These are phyloP conservation scores for Xenentodon cancila DNA, from an alignment of 2,797 vertebrate genomes.

Conservation along the genomic window DNA sequence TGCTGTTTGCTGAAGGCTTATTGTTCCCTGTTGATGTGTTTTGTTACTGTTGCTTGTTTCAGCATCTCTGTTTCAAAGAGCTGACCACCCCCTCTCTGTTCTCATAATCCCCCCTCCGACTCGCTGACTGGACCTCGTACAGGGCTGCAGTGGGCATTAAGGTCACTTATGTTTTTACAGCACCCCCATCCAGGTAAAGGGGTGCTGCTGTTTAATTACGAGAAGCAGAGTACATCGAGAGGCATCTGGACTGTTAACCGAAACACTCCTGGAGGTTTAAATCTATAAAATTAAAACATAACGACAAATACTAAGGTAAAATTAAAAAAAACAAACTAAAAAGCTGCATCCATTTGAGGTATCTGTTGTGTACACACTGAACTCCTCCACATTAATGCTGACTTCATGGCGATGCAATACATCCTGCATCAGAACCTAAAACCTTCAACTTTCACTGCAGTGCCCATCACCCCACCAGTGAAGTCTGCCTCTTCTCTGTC, in stretches of 20 bases:
- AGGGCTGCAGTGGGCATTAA: conserved; percentile 20
- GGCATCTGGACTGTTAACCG: conserved; percentile 32
- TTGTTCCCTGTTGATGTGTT: conserved; percentile 58
- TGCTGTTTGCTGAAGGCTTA: conserved; percentile 50
- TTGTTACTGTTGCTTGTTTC: conserved; percentile 72
- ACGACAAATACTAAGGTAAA: conserved; percentile 21
- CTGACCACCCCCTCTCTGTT: conserved; percentile 54
- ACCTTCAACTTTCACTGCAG: conserved; percentile 6
- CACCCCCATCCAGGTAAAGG: conserved; percentile 32
- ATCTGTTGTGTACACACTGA: conserved; percentile 67
- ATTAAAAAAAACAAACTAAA: conserved; percentile 21
- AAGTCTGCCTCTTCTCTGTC: conserved; percentile 10
- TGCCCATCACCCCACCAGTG: background rate
- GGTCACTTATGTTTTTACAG: conserved; percentile 57
- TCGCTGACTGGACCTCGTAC: conserved; percentile 33
- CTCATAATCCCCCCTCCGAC: conserved; percentile 56
- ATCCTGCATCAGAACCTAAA: conserved; percentile 12
- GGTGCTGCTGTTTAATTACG: conserved; percentile 8
- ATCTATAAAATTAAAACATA: conserved; percentile 31
- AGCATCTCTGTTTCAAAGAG: conserved; percentile 73
- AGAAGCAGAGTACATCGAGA: conserved; percentile 25
- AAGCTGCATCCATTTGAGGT: conserved; percentile 70
- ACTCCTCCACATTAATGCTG: conserved; percentile 20
- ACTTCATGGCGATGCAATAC: conserved; percentile 14
- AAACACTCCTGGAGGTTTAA: conserved; percentile 38